A percentile compares a stretch with the other conserved stretches of the same genome.
Evolutionary conservation across 2,113 vertebrate species (phyloP).

Genomic region (Burhinus oedicnemus): DNA sequence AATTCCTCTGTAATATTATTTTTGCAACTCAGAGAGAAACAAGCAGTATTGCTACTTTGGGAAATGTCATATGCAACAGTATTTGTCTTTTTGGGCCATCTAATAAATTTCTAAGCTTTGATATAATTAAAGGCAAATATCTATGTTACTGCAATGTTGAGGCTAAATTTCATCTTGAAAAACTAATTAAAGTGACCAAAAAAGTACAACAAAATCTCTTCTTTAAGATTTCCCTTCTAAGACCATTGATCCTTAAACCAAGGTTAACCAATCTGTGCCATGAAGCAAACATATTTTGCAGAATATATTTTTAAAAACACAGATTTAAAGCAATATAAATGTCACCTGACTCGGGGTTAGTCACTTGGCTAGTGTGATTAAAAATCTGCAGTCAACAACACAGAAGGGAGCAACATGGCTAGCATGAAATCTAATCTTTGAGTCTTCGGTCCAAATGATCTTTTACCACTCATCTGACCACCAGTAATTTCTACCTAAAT

Average conservation of each 20-base stretch:
- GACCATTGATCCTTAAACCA: neutral
- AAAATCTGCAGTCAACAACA: neutral
- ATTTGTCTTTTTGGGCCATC: neutral
- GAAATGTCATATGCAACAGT: neutral
- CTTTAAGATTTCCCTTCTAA: neutral
- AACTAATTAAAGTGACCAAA: neutral
- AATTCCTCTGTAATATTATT: conserved; percentile 34
- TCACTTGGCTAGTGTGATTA: neutral
- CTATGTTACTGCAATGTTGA: neutral
- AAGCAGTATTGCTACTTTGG: neutral
- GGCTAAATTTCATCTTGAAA: neutral
- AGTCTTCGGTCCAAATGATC: neutral
- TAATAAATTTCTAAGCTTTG: neutral
- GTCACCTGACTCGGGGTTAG: neutral
- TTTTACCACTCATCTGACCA: neutral
- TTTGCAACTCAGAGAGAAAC: conserved; percentile 17
- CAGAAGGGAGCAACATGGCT: neutral
- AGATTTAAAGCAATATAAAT: neutral
- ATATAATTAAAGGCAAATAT: neutral
- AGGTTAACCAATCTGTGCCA: neutral
- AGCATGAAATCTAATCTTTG: neutral
- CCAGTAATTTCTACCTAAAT: neutral
- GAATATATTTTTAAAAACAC: neutral
- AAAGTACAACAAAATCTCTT: neutral
- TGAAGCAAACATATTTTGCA: neutral